Evolutionary conservation across 2,797 vertebrate species (phyloP).

Genomic region (Malurus splendens): DNA sequence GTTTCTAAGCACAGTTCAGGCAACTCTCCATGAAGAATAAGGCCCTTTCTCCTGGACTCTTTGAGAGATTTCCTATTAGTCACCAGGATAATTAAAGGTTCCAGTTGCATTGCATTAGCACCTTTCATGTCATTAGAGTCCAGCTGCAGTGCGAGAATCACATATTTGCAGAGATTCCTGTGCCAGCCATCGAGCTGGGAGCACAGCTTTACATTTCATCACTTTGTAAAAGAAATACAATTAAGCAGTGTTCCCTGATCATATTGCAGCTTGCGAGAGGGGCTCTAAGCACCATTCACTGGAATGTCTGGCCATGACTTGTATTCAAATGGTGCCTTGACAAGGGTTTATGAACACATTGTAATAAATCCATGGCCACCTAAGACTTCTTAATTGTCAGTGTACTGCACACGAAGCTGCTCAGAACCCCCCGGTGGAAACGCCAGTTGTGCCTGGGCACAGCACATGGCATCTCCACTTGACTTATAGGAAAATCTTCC

Average conservation of each 20-base stretch:
- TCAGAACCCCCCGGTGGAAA: neutral
- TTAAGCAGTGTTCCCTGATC: slow-evolving; percentile 32
- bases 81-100: slow-evolving; percentile 58
- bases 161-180: slow-evolving; percentile 41
- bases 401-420: neutral
- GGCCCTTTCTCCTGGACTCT: slow-evolving; percentile 20
- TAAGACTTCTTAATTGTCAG: neutral
- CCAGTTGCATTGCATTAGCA: slow-evolving; percentile 58
- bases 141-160: slow-evolving; percentile 48
- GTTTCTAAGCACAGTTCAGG: slow-evolving; percentile 3
- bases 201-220: slow-evolving; percentile 48
- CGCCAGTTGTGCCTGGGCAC: neutral
- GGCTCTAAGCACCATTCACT: slow-evolving; percentile 9
- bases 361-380: neutral
- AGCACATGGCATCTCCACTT: neutral
- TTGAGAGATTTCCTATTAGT: slow-evolving; percentile 49
- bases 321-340: neutral
- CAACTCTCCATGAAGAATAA: neutral
- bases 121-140: slow-evolving; percentile 54
- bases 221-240: slow-evolving; percentile 44
- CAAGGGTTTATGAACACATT: slow-evolving; percentile 9
- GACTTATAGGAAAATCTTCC: neutral
- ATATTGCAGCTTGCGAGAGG: neutral
- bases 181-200: neutral
- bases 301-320: neutral